A percentile compares a stretch with the other conserved stretches of the same genome.
phyloP scores from a whole-genome alignment of 2,888 invertebrate genomes.

The Melipona bicolor region DNA sequence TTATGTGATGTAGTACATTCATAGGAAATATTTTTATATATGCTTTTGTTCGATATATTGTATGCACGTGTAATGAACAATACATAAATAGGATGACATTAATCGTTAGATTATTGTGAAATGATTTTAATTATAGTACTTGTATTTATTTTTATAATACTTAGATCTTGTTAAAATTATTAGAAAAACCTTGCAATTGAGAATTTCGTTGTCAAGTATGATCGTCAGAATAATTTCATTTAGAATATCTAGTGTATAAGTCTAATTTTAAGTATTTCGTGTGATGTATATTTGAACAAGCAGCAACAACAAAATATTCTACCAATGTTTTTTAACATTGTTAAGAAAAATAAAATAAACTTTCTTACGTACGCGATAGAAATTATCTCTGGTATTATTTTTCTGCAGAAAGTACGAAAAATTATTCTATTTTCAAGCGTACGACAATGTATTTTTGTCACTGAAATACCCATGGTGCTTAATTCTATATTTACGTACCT shows the following conservation, averaged over 20 bases:
- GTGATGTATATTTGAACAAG: neutral
- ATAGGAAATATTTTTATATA: neutral
- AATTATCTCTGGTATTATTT: neutral
- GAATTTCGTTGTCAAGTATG: neutral
- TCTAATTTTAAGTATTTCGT: neutral
- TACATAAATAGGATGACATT: neutral
- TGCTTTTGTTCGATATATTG: neutral
- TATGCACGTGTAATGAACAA: neutral
- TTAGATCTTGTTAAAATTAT: too few relatives aligned
- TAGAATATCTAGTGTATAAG: neutral
- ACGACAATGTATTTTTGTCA: neutral
- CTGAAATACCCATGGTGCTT: conserved; percentile 17
- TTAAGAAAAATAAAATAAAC: neutral
- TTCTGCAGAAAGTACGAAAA: neutral
- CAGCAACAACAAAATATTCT: neutral
- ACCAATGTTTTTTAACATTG: neutral
- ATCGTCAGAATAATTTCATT: neutral
- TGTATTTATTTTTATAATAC: neutral
- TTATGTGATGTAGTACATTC: neutral
- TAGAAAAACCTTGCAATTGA: neutral
- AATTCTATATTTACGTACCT: conserved; percentile 3
- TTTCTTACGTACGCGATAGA: neutral
- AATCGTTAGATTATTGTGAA: neutral
- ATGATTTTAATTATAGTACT: neutral
- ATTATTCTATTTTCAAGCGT: neutral